Evolutionary conservation across 2,113 vertebrate genomes (phyloP), one percentile per base, ranked within the genome.

Genomic region (Zeus faber): DNA sequence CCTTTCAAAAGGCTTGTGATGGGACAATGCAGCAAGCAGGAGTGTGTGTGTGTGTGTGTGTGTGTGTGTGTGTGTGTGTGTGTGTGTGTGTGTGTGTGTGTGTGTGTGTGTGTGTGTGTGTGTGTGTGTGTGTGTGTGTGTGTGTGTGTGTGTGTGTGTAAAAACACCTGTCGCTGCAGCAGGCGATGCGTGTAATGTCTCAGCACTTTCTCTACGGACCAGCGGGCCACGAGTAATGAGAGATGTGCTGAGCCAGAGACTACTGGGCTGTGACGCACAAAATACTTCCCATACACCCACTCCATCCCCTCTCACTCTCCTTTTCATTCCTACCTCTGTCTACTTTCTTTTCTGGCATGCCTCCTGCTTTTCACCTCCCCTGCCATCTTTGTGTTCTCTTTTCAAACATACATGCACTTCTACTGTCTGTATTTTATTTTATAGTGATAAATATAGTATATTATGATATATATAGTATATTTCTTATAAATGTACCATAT

Each of bases 241-340:
- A 59, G 54, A 70, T 60, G 25, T 72, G 61, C 56, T 75, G 62
- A 74, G 67, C 47, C 59, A 61, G 69, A 61, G 69, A 68, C 54
- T 23, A 45, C 13, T 22, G 47, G 54, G 45, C 35, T 59, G 27
- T 54, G 49, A 44, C 45, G 58, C 33, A 25, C 48, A 58, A 49
- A 27, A 23, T 33, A 35, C 10, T 37, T 23, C 16, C 37, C 24
- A 5, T 22, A 9, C 16, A 27, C 11, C 3, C 26, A 17, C 52
- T 54, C 41, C 33, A 14, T 49, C 46, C 24, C 39, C 21, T n/a
- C n/a, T n/a, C n/a, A n/a, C 37, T 16, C 7, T 53, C 23, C 35
- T n/a, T 45, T 10, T n/a, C n/a, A 8, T 5, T 16, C 18, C 2
- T 6, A 25, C 24, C 49, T 17, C 37, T 14, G 6, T 29, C 16